Evolutionary conservation across 2,113 vertebrate genomes (phyloP).

Genomic region (Paraplagusia blochii): DNA sequence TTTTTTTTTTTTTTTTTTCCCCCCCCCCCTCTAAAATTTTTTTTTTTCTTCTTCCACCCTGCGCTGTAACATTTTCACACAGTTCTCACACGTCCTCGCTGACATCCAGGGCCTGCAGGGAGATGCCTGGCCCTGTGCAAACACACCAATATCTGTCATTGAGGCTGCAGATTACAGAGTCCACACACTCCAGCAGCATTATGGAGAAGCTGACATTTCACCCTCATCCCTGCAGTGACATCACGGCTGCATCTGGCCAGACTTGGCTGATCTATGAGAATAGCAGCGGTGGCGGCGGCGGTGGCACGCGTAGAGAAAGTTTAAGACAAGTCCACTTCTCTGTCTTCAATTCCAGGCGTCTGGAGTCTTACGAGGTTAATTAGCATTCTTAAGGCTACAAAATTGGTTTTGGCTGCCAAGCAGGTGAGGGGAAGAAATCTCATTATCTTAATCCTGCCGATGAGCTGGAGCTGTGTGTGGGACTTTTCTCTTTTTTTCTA

Average conservation of each 20-base stretch:
- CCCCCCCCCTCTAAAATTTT: too few species aligned
- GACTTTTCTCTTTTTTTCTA: constrained; percentile 22
- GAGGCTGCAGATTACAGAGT: constrained; percentile 46
- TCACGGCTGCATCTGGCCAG: constrained; percentile 33
- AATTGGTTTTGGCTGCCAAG: constrained; percentile 25
- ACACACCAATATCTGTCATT: constrained; percentile 33
- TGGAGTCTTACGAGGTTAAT: constrained; percentile 14
- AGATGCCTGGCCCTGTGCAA: constrained; percentile 53
- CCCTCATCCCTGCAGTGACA: constrained; percentile 38
- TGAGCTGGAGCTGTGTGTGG: constrained; percentile 24
- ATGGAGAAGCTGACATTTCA: constrained; percentile 60
- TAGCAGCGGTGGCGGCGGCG: constrained; percentile 13
- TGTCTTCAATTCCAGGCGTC: constrained; percentile 1
- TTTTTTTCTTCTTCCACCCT: constrained; percentile 27
- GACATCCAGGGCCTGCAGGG: constrained; percentile 32
- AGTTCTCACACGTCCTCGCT: constrained; percentile 35
- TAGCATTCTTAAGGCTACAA: constrained; percentile 32
- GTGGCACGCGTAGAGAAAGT: constrained; percentile 31
- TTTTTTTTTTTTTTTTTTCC: constrained; percentile 22
- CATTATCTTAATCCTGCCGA: constrained; percentile 38
- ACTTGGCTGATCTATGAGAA: constrained; percentile 15
- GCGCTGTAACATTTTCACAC: constrained; percentile 20
- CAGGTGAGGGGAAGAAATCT: constrained; percentile 16
- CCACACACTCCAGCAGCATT: constrained; percentile 24
- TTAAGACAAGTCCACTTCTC: neutral